A percentile compares a stretch with the other conserved stretches of the same genome.
These are phyloP conservation scores for Aleiodes testaceus DNA, from an alignment of 2,888 invertebrate genomes.

Conservation along the genomic window DNA sequence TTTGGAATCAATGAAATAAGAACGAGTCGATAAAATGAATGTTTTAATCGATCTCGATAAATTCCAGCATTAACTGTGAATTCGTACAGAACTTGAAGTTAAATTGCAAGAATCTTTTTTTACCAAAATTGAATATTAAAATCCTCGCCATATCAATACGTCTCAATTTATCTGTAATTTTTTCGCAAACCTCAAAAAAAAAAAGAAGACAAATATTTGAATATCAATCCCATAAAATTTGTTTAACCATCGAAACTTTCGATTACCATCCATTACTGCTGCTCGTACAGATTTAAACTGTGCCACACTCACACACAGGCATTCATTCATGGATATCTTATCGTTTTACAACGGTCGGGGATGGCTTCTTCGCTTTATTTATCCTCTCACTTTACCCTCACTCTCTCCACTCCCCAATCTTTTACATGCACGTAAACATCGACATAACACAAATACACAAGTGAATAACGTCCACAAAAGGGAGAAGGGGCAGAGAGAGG, in stretches of 20 bases:
- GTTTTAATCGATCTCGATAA: conserved; percentile 27
- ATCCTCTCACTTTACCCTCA: conserved; percentile 25
- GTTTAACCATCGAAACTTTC: too few relatives aligned
- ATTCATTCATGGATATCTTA: conserved; percentile 63
- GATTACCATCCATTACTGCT: neutral
- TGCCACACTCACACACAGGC: conserved; percentile 55
- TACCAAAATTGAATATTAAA: neutral
- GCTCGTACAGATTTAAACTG: conserved; percentile 16
- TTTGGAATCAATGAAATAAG: conserved; percentile 30
- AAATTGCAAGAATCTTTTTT: too few relatives aligned
- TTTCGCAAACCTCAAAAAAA: too few relatives aligned
- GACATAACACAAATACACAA: conserved; percentile 12
- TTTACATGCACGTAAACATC: conserved; percentile 16
- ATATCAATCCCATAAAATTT: too few relatives aligned
- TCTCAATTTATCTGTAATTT: too few relatives aligned
- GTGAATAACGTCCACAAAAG: neutral
- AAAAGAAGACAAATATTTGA: too few relatives aligned
- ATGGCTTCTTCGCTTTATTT: conserved; percentile 30
- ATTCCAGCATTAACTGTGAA: neutral
- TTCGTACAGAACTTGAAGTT: too few relatives aligned
- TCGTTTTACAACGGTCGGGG: conserved; percentile 49
- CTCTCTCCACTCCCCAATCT: neutral
- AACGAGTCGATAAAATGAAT: neutral
- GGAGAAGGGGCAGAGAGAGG: conserved; percentile 16
- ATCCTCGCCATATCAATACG: too few relatives aligned